Conservation (phyloP, 2,113 vertebrate species). For the Globicephala melas region DNA sequence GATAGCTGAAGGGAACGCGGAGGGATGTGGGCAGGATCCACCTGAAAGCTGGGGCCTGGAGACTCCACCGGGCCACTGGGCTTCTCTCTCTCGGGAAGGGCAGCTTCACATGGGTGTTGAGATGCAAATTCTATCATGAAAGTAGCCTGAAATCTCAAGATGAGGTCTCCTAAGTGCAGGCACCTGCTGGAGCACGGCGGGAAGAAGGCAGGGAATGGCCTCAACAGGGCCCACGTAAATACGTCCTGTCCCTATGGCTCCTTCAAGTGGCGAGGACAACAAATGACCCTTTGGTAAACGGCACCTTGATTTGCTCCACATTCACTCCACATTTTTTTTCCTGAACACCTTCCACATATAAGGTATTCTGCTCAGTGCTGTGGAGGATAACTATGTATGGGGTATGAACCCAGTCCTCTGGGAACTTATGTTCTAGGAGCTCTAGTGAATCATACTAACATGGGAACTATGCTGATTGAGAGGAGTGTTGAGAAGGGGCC, state of each 20-base stretch:
- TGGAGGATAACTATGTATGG: not conserved
- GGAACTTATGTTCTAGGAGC: not conserved
- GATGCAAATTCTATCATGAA: not conserved
- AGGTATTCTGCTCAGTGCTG: not conserved
- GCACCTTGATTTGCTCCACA: not conserved
- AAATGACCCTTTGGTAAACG: not conserved
- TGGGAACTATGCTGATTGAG: not conserved
- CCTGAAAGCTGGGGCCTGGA: not conserved
- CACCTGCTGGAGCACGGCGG: not conserved
- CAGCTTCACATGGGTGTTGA: not conserved
- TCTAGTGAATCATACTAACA: not conserved
- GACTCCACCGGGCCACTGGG: not conserved
- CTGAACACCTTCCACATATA: not conserved
- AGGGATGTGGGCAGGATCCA: not conserved
- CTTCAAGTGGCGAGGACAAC: not conserved
- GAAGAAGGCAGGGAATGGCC: not conserved
- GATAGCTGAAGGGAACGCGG: not conserved
- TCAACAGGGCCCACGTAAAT: not conserved
- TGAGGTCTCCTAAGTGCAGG: not conserved
- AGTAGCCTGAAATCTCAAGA: not conserved
- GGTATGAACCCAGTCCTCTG: not conserved
- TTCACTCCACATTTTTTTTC: not conserved
- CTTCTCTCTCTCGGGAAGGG: not conserved
- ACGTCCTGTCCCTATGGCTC: not conserved
- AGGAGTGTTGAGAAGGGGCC: not conserved